A percentile compares a stretch with the other conserved stretches of the same genome.
These are phyloP conservation scores for Rhysida immarginata DNA, from an alignment of 1,140 invertebrate genomes.

Conservation along the genomic window DNA sequence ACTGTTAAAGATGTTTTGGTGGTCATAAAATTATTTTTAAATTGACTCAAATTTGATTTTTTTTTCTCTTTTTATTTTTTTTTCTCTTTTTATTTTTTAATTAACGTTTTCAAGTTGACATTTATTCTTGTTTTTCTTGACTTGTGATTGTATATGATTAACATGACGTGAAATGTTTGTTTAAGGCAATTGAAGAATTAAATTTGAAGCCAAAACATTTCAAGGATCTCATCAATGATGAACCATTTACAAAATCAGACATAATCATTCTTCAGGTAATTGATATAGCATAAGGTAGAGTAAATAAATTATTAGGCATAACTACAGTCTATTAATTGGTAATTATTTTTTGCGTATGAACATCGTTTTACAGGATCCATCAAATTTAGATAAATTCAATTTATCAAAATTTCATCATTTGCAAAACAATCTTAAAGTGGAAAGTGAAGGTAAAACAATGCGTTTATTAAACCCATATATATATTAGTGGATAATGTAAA, in stretches of 20 bases:
- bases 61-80: neutral
- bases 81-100: constrained; percentile 4
- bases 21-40: too few species aligned
- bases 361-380: constrained; percentile 49
- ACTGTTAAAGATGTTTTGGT: too few species aligned
- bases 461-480: too few species aligned
- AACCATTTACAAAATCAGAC: constrained; percentile 76
- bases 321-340: neutral
- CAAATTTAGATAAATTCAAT: constrained; percentile 85
- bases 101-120: constrained; percentile 1
- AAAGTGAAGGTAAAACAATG: constrained; percentile 56
- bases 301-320: neutral
- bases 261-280: constrained; percentile 73
- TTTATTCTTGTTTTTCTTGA: neutral
- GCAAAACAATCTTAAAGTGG: constrained; percentile 81
- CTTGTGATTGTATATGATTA: neutral
- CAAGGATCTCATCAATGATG: constrained; percentile 85
- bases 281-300: neutral
- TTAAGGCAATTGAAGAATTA: constrained; percentile 78
- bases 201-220: constrained; percentile 90
- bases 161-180: constrained; percentile 14
- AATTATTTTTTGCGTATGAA: neutral
- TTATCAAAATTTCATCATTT: constrained; percentile 87
- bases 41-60: neutral
- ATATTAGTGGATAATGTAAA: too few species aligned